phyloP scores from a whole-genome alignment of 2,888 invertebrate species.

The Theristus sp. region DNA sequence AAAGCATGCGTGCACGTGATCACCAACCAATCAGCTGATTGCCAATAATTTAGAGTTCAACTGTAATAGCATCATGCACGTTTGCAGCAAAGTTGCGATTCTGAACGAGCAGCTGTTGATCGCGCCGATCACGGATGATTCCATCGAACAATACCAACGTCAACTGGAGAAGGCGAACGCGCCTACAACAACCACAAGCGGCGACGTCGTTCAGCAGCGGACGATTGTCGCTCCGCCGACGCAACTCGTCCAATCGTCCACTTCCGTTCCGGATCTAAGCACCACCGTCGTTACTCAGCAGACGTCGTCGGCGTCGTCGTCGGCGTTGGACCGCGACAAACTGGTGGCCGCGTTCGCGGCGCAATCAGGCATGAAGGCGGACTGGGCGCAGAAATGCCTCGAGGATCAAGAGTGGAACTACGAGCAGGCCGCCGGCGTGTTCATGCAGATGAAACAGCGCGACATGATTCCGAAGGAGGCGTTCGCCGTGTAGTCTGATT shows the following conservation, averaged over 20 bases:
- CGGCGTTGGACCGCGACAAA: neutral
- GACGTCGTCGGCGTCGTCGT: neutral
- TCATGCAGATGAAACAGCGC: neutral
- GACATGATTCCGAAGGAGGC: neutral
- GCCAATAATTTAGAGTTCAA: too few species aligned
- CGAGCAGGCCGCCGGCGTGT: neutral
- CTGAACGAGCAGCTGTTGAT: conserved; percentile 32
- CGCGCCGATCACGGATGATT: conserved; percentile 34
- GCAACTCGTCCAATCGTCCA: neutral
- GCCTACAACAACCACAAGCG: neutral
- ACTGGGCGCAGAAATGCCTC: neutral
- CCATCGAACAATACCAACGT: conserved; percentile 14
- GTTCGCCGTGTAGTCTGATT: too few species aligned
- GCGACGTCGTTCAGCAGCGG: too few species aligned
- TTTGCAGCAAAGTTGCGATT: conserved; percentile 27
- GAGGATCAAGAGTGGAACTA: neutral
- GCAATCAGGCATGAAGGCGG: neutral
- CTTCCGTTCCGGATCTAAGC: too few species aligned
- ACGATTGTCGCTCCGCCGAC: too few species aligned
- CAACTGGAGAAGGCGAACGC: neutral
- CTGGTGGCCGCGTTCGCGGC: neutral
- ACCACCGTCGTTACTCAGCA: too few species aligned
- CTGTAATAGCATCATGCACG: too few species aligned
- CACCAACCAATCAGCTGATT: too few species aligned
- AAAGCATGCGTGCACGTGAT: too few species aligned